Evolutionary conservation across 2,888 invertebrate genomes (phyloP), one percentile per base, ranked within the genome.

Genomic region (Orchesellides sinensis): DNA sequence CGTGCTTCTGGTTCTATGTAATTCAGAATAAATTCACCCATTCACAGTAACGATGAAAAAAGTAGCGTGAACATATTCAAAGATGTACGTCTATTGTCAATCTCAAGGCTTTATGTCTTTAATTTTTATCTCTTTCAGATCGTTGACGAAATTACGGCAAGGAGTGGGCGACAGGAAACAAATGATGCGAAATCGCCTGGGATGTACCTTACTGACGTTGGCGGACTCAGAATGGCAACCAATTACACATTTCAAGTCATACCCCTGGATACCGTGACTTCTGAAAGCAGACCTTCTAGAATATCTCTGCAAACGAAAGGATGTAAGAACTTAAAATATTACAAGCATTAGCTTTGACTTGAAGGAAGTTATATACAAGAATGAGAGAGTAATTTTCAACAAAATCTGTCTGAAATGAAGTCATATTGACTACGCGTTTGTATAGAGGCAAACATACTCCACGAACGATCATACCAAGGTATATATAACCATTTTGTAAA

Each of bases 291-390:
- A 73, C 85, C 86, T 12, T 84, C 86, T 0, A 83, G 84, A 88
- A 93, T 95, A 83, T 92, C 95, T 32, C 93, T 95, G 81, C 94
- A 95, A 29, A 95, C 95, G 10, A 95, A 95, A 92, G 95, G 95
- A 92, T 95, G 95, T 95, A 92, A 93, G 95, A 25, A 2, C 25
- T 25, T 23, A 6, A 54, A 54, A 25, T 23, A 23, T 54, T 47
- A 47, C n/a, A 47, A 10, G 47, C 47, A 54, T 54, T 54, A 49
- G n/a, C n/a, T n/a, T n/a, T n/a, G n/a, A n/a, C n/a, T n/a, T n/a
- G n/a, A n/a, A n/a, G n/a, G n/a, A n/a, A n/a, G n/a, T n/a, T n/a
- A n/a, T n/a, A n/a, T n/a, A n/a, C n/a, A n/a, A n/a, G n/a, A n/a
- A n/a, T n/a, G n/a, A n/a, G n/a, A n/a, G n/a, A n/a, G n/a, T n/a